Conservation (phyloP, 2,888 invertebrate genomes). For the Drosophila barbarae region DNA sequence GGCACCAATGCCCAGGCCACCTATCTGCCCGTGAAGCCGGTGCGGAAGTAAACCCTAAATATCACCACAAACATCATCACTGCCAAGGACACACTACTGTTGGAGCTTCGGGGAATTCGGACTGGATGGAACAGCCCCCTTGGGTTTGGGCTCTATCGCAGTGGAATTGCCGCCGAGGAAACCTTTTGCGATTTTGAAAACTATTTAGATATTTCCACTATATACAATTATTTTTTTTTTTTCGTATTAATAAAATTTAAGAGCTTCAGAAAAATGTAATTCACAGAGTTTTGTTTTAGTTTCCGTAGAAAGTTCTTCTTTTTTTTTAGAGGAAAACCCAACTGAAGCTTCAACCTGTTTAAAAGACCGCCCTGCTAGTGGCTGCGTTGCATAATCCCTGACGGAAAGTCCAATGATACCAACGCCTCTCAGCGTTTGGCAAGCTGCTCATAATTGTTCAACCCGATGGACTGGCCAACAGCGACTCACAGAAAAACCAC, state of each 20-base stretch:
- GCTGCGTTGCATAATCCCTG: slow-evolving; percentile 21
- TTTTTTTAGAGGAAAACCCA: not conserved
- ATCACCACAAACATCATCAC: not conserved
- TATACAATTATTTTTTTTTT: slow-evolving; percentile 19
- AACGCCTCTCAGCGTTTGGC: slow-evolving; percentile 42
- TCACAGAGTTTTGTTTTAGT: not conserved
- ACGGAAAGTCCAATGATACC: slow-evolving; percentile 10
- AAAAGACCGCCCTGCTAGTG: not conserved
- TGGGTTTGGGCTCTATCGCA: slow-evolving; percentile 14
- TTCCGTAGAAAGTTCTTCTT: not conserved
- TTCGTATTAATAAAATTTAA: slow-evolving; percentile 60
- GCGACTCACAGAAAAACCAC: slow-evolving; percentile 34
- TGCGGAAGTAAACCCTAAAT: slow-evolving; percentile 26
- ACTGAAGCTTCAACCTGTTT: slow-evolving; percentile 1
- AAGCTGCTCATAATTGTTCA: slow-evolving; percentile 60
- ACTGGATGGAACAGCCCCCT: slow-evolving; percentile 3
- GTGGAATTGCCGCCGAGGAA: slow-evolving; percentile 19
- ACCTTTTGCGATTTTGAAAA: slow-evolving; percentile 52
- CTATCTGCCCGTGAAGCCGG: slow-evolving; percentile 67
- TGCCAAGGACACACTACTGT: slow-evolving; percentile 10
- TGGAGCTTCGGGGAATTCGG: slow-evolving; percentile 9
- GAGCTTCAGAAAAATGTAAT: slow-evolving; percentile 57
- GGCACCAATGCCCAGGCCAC: slow-evolving; percentile 50
- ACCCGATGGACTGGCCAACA: slow-evolving; percentile 11
- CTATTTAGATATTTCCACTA: slow-evolving; percentile 30